Evolutionary conservation across 1,140 invertebrate genomes (phyloP), one percentile per base, ranked within the genome.

Genomic region (Phocides pigmalion): DNA sequence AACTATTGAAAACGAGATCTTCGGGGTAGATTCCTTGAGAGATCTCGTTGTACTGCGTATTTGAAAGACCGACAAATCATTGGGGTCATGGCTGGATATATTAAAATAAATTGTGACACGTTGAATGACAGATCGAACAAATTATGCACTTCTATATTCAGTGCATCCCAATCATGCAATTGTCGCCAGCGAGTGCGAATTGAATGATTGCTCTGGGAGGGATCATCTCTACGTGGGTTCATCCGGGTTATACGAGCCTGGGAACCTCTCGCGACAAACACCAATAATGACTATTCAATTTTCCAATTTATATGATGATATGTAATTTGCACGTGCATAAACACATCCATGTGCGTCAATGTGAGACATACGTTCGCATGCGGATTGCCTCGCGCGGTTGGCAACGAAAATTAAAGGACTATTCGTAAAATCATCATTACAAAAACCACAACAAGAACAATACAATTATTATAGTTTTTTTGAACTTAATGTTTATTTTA

Each of bases 101-200:
- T 14, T n/a, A 6, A 14, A 39, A 54, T 8, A 20, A 54, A 54
- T 41, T 20, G 3, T 9, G 35, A 20, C 35, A 12, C 15, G 51
- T 41, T 14, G 16, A 8, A 25, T 50, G 20, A 37, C 17, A 51
- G 28, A 54, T 22, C 3, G 20, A 5, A 15, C n/a, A 39, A 54
- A 54, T 54, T 39, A 54, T 54, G 51, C 37, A 54, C 9, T 41
- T 54, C 17, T 54, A 35, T 20, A 54, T 39, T 54, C 35, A 54
- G 35, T 54, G 51, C 35, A 54, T 14, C 19, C 35, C 51, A 37
- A 41, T 54, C 51, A 54, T 54, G 51, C 17, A 41, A 41, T 53
- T 53, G 32, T 12, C 4, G 41, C 9, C 9, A 37, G 32, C 14
- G 32, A 39, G 37, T 54, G 51, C 35, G 51, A 54, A 54, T 54